Percentiles rank a stretch among this genome's conserved stretches.
Evolutionary conservation across 1,140 invertebrate genomes (phyloP).

Genomic region (Zophobas atratus): DNA sequence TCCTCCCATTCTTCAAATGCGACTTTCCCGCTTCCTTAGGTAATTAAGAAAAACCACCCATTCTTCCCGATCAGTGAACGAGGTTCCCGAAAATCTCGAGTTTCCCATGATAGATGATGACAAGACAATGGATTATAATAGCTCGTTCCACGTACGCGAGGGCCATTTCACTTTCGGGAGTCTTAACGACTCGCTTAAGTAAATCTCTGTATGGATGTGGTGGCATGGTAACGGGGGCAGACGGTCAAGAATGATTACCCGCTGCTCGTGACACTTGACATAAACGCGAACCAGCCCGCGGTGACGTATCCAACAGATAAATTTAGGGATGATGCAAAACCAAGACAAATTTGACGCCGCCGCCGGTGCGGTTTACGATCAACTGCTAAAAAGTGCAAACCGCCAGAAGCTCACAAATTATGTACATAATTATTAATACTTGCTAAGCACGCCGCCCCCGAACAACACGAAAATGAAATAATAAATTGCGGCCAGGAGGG

Average conservation of each 20-base stretch:
- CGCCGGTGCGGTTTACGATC: not conserved
- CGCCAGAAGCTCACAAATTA: slow-evolving; percentile 19
- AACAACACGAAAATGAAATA: slow-evolving; percentile 10
- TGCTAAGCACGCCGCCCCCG: slow-evolving; percentile 1
- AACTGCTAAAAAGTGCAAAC: slow-evolving; percentile 27
- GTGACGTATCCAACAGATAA: slow-evolving; percentile 42
- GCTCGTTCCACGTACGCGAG: slow-evolving; percentile 18
- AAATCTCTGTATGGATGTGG: slow-evolving; percentile 12
- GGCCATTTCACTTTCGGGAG: slow-evolving; percentile 23
- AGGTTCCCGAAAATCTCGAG: slow-evolving; percentile 16
- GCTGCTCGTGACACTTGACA: slow-evolving; percentile 46
- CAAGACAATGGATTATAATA: slow-evolving; percentile 33
- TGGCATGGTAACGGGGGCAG: not conserved
- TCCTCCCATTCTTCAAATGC: too few relatives aligned
- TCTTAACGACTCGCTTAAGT: slow-evolving; percentile 34
- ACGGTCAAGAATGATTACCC: slow-evolving; percentile 50
- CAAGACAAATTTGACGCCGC: slow-evolving; percentile 37
- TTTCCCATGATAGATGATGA: slow-evolving; percentile 34
- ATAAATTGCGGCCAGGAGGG: not conserved
- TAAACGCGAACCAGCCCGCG: slow-evolving; percentile 32
- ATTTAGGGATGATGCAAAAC: slow-evolving; percentile 45
- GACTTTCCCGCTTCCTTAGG: too few relatives aligned
- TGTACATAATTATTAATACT: slow-evolving; percentile 33
- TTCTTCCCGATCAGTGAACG: too few relatives aligned
- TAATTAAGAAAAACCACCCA: too few relatives aligned